A percentile compares a stretch with the other conserved stretches of the same genome.
phyloP scores from a whole-genome alignment of 2,113 vertebrate species.

The Nycticorax nycticorax region DNA sequence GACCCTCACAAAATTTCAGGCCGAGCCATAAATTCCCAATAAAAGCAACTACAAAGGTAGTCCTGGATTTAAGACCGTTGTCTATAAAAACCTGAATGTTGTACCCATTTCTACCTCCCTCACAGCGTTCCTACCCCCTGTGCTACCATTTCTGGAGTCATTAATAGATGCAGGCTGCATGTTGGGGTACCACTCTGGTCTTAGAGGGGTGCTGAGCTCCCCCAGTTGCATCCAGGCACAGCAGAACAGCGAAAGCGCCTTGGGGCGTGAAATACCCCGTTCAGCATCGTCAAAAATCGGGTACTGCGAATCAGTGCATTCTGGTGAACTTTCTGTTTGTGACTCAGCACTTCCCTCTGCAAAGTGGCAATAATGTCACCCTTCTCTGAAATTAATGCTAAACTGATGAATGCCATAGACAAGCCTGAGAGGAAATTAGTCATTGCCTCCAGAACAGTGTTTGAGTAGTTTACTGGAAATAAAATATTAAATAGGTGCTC shows the following conservation, averaged over 20 bases:
- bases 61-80: background rate
- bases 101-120: background rate
- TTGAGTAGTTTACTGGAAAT: background rate
- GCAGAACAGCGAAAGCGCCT: background rate
- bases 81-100: background rate
- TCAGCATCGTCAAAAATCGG: background rate
- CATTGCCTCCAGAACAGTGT: background rate
- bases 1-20: background rate
- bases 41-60: background rate
- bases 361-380: background rate
- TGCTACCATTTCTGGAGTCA: background rate
- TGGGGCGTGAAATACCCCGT: background rate
- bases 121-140: accelerated
- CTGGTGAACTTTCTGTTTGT: background rate
- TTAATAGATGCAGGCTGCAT: background rate
- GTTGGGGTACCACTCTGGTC: background rate
- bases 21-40: background rate
- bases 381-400: slow-evolving; percentile 1
- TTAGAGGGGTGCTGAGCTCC: background rate
- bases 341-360: slow-evolving; percentile 7
- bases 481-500: background rate
- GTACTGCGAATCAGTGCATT: background rate
- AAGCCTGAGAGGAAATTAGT: slow-evolving; percentile 27
- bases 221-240: background rate
- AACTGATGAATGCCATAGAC: background rate